These are phyloP conservation scores for Benthosema pterotum DNA, from an alignment of 2,797 vertebrate species.

Conservation along the genomic window DNA sequence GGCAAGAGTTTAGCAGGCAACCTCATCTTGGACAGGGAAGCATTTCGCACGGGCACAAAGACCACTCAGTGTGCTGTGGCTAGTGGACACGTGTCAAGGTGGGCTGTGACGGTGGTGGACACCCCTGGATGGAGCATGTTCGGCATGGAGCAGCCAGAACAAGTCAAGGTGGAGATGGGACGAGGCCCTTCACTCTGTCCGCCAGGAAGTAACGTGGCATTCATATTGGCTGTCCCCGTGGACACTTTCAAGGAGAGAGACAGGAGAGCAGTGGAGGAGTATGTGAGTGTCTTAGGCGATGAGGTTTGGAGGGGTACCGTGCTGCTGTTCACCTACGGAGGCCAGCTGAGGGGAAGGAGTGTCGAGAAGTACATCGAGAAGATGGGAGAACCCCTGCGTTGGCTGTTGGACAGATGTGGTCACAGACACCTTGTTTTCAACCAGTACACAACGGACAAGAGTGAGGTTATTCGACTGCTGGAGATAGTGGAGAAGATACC, in stretches of 20 bases:
- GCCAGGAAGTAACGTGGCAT: constrained; percentile 22
- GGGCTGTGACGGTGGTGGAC: constrained; percentile 54
- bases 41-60: constrained; percentile 36
- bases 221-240: constrained; percentile 55
- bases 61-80: constrained; percentile 33
- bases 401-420: constrained; percentile 58
- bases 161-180: constrained; percentile 46
- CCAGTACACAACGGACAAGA: constrained; percentile 10
- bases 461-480: constrained; percentile 47
- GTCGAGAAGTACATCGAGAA: constrained; percentile 41
- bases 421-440: constrained; percentile 43
- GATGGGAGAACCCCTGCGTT: constrained; percentile 38
- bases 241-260: constrained; percentile 56
- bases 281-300: constrained; percentile 39
- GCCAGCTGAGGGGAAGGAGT: constrained; percentile 39
- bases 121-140: constrained; percentile 68
- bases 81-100: constrained; percentile 15
- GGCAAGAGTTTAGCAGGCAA: constrained; percentile 65
- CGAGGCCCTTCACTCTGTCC: constrained; percentile 36
- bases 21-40: constrained; percentile 45
- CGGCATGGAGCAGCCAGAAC: constrained; percentile 30
- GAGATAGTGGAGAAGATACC: constrained; percentile 38
- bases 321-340: constrained; percentile 62
- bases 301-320: constrained; percentile 40
- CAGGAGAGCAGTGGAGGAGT: constrained; percentile 38